phyloP scores from a whole-genome alignment of 2,797 vertebrate genomes.

The Enteromius afrohamiltoni region DNA sequence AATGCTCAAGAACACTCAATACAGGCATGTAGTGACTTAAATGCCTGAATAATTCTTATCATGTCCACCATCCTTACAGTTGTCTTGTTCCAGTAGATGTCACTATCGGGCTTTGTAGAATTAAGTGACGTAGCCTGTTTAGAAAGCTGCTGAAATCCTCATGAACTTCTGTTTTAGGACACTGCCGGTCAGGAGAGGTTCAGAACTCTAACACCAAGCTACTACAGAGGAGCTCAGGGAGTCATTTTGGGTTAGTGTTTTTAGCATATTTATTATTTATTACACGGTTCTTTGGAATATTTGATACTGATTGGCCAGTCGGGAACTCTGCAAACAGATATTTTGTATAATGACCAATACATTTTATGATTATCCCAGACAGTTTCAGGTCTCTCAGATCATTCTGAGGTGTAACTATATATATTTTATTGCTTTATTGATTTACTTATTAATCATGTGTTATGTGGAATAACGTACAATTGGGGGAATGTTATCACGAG shows the following conservation, averaged over 20 bases:
- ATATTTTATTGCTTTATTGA: not conserved
- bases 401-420: not conserved
- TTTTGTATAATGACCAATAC: not conserved
- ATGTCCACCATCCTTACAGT: not conserved
- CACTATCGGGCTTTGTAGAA: conserved; percentile 6
- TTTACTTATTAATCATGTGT: not conserved
- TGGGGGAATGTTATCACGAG: not conserved
- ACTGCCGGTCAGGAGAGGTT: conserved; percentile 97
- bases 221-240: conserved; percentile 96
- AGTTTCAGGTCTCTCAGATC: not conserved
- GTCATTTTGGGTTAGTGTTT: conserved; percentile 90
- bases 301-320: not conserved
- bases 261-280: not conserved
- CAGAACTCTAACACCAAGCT: conserved; percentile 95
- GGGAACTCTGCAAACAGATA: not conserved
- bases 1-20: not conserved
- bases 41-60: not conserved
- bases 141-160: not conserved
- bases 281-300: not conserved
- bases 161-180: conserved; percentile 79
- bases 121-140: not conserved
- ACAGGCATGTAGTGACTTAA: not conserved
- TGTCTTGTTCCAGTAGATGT: conserved; percentile 54
- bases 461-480: not conserved
- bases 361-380: not conserved